Percentiles rank a stretch among this genome's conserved stretches.
Evolutionary conservation across 2,888 invertebrate species (phyloP).

Genomic region (Argyra leucocephala): DNA sequence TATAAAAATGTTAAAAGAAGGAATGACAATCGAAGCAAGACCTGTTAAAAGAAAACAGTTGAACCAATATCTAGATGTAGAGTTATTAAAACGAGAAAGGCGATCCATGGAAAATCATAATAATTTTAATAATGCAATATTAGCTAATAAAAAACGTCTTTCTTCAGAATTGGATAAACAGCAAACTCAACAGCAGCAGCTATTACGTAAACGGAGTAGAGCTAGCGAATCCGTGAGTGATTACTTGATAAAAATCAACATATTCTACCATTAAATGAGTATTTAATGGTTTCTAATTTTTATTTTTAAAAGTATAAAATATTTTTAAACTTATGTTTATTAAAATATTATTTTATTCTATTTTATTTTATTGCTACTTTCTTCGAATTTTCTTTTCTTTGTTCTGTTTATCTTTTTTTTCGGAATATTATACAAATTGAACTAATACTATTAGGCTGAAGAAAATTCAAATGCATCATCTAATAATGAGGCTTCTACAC

Average conservation of each 20-base stretch:
- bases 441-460: constrained; percentile 24
- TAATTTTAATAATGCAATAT: constrained; percentile 37
- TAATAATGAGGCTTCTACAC: constrained; percentile 30
- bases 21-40: constrained; percentile 74
- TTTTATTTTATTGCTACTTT: constrained; percentile 16
- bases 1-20: constrained; percentile 57
- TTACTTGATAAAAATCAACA: background rate
- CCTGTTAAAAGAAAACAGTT: constrained; percentile 77
- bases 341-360: constrained; percentile 9
- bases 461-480: constrained; percentile 41
- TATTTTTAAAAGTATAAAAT: background rate
- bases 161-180: constrained; percentile 38
- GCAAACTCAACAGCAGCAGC: constrained; percentile 17
- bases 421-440: constrained; percentile 10
- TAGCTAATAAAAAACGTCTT: constrained; percentile 40
- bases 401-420: constrained; percentile 11
- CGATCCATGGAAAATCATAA: constrained; percentile 49
- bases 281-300: background rate
- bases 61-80: constrained; percentile 60
- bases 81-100: constrained; percentile 61
- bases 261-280: background rate
- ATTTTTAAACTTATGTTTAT: constrained; percentile 10
- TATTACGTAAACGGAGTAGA: constrained; percentile 27
- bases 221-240: constrained; percentile 39
- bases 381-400: constrained; percentile 8